Conservation (phyloP, 2,113 vertebrate genomes). For the Nannospalax galili region DNA sequence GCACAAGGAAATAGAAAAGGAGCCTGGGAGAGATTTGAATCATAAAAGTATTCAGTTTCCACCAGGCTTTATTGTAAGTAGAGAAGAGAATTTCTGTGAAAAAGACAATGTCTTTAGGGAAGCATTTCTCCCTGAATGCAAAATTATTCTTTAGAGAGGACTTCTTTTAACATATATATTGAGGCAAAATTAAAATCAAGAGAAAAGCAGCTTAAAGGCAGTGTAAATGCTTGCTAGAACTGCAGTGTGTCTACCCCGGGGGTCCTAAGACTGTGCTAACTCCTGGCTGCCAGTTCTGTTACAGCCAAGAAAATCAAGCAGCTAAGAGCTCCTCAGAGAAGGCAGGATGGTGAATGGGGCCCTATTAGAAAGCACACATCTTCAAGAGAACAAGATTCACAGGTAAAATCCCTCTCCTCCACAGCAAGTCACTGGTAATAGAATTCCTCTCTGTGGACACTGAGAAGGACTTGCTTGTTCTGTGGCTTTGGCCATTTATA, state of each 20-base stretch:
- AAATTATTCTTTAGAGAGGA: conserved; percentile 43
- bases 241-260: conserved; percentile 70
- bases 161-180: background rate
- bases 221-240: conserved; percentile 52
- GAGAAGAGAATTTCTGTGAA: background rate
- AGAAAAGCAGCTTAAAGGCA: conserved; percentile 55
- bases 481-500: conserved; percentile 80
- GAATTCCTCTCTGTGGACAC: conserved; percentile 78
- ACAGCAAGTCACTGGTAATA: conserved; percentile 66
- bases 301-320: conserved; percentile 77
- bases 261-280: conserved; percentile 75
- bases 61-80: background rate
- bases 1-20: conserved; percentile 41
- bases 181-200: conserved; percentile 65
- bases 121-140: background rate
- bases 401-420: conserved; percentile 76
- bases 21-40: background rate
- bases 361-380: conserved; percentile 74
- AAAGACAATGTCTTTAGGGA: background rate
- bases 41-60: background rate
- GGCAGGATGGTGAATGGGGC: conserved; percentile 66
- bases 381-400: conserved; percentile 75
- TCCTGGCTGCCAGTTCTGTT: conserved; percentile 61
- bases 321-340: conserved; percentile 76
- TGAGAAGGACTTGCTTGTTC: conserved; percentile 79